Evolutionary conservation across 2,888 invertebrate genomes (phyloP), one percentile per base, ranked within the genome.

Genomic region (Phalangium opilio): DNA sequence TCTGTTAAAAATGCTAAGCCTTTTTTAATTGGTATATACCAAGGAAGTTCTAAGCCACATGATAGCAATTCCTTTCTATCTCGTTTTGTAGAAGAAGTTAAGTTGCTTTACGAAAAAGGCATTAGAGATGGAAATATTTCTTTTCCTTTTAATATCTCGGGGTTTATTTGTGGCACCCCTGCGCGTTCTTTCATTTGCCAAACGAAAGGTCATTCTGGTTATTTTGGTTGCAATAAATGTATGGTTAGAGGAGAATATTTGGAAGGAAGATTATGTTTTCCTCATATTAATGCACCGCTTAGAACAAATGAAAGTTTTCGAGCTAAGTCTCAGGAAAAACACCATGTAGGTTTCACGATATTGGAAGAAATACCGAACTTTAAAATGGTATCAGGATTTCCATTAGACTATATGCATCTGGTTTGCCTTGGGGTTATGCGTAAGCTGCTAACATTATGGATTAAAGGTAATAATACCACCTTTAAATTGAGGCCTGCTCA

Each of bases 371-470:
- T 43, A 8, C 7, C 38, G 12, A 21, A 36, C 20, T 48, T 48
- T 20, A 36, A 18, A n/a, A 20, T 61, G 49, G 54, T 62, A 11
- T 49, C 53, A 10, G 44, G 56, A 46, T 53, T 64, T 47, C 60
- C 60, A 5, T 21, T 59, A 15, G 59, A 63, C 15, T 58, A 59
- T 46, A 58, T 63, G 62, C 64, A 64, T 43, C 44, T 61, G 10
- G 50, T 60, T 8, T 62, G 58, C 39, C 50, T 63, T 19, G 62
- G 61, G 8, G 58, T 61, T 11, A 54, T 59, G 39, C 56, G 55
- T 42, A 59, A 61, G 40, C 43, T 62, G 3, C 32, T 63, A 1
- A 39, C 47, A 14, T 44, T 58, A 14, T 60, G 60, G 59, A 53
- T 55, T 17, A 56, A 52, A 40, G 61, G 60, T 1, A 18, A 35